A percentile compares a stretch with the other conserved stretches of the same genome.
These are phyloP conservation scores for Agapetus fuscipes DNA, from an alignment of 2,888 invertebrate genomes.

Conservation along the genomic window DNA sequence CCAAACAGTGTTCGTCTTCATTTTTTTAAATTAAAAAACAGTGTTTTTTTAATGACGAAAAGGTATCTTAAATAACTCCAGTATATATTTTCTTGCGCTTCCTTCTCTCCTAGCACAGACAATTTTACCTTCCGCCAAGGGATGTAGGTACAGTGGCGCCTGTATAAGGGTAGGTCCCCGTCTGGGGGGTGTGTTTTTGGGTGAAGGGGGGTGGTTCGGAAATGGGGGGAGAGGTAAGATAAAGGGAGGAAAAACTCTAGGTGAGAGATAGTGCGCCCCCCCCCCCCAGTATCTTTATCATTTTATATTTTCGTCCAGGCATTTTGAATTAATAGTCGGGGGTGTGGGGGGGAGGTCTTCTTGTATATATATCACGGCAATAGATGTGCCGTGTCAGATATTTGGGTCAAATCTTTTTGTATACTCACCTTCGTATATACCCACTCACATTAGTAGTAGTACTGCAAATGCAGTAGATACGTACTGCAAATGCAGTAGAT, in stretches of 20 bases:
- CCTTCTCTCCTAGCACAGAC: slow-evolving; percentile 7
- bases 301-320: slow-evolving; percentile 16
- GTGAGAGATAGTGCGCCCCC: slow-evolving; percentile 21
- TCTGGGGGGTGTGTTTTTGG: slow-evolving; percentile 2
- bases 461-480: too few relatives aligned
- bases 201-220: slow-evolving; percentile 5
- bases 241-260: slow-evolving; percentile 20
- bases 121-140: slow-evolving; percentile 17
- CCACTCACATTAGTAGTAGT: too few relatives aligned
- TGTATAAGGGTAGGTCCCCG: slow-evolving; percentile 3
- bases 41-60: too few relatives aligned
- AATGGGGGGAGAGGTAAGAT: slow-evolving; percentile 16
- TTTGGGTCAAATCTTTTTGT: slow-evolving; percentile 15
- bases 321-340: slow-evolving; percentile 16
- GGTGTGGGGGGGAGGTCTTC: slow-evolving; percentile 5
- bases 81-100: too few relatives aligned
- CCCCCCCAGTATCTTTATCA: slow-evolving; percentile 16
- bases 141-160: slow-evolving; percentile 20
- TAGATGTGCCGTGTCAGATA: slow-evolving; percentile 9
- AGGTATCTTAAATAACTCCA: too few relatives aligned
- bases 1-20: too few relatives aligned
- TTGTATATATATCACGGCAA: slow-evolving; percentile 4
- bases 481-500: too few relatives aligned
- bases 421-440: too few relatives aligned
- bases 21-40: too few relatives aligned